Conservation (phyloP, 2,113 vertebrate species). For the Nematolebias whitei region DNA sequence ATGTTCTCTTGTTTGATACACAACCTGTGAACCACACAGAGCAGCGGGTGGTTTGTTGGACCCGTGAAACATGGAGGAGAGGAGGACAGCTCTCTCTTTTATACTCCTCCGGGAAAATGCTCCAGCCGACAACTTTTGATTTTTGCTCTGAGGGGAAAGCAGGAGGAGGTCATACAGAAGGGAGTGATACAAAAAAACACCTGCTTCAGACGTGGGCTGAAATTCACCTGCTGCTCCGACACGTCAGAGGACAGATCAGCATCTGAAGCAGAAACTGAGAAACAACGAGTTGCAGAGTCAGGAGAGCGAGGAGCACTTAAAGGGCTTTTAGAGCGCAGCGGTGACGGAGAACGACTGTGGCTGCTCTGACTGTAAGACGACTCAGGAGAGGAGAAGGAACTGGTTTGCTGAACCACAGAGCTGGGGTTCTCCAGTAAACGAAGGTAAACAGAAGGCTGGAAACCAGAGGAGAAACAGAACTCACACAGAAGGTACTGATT, state of each 20-base stretch:
- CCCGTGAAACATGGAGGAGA: conserved; percentile 87
- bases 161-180: not conserved
- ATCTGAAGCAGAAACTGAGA: conserved; percentile 50
- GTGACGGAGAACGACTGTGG: conserved; percentile 49
- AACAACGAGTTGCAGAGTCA: not conserved
- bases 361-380: not conserved
- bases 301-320: conserved; percentile 31
- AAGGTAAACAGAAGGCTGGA: conserved; percentile 72
- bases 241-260: conserved; percentile 82
- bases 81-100: conserved; percentile 89
- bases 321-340: not conserved
- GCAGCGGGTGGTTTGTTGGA: conserved; percentile 58
- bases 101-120: conserved; percentile 90
- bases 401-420: conserved; percentile 21
- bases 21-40: conserved; percentile 43
- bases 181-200: not conserved
- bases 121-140: conserved; percentile 80
- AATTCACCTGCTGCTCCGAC: conserved; percentile 85
- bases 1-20: conserved; percentile 8
- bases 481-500: too few species aligned
- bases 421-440: conserved; percentile 63
- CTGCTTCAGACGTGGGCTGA: not conserved
- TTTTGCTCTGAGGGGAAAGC: conserved; percentile 81
- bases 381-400: conserved; percentile 23
- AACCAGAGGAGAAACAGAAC: conserved; percentile 12